Evolutionary conservation across 2,113 vertebrate species (phyloP), one percentile per base, ranked within the genome.

Genomic region (Archilochus colubris): DNA sequence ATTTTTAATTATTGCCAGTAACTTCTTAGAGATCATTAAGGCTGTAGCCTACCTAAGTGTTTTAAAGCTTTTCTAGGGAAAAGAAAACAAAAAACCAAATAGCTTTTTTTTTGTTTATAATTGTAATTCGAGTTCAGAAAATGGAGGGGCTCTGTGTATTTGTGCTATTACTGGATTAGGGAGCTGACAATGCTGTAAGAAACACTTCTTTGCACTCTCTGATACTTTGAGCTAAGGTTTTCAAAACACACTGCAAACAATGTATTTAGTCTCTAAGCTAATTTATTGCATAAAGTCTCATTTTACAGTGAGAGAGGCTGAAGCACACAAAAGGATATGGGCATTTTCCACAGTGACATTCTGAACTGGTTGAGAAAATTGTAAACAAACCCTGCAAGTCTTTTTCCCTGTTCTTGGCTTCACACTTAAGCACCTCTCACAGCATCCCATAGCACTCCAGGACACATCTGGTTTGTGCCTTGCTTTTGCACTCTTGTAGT

Each of bases 1-100:
- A 63, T 83, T 89, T 78, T 67, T 91, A 91, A 95, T 95, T 96
- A 86, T 51, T 58, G 54, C 33, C 62, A 91, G 72, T 78, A 83
- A 95, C 69, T 63, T 89, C 76, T 89, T 75, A 54, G 38, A 81
- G 31, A 70, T 75, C 44, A n/a, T 72, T 89, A 86, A 76, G 31
- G 83, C 51, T 87, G 48, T 64, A 72, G 59, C 63, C 64, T 69
- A 89, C 44, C 27, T 81, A 68, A 86, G 78, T 74, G 36, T 48
- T 89, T 81, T 75, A 46, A 38, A 76, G 10, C 38, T 89, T 68
- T 55, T 38, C 33, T 54, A 40, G 48, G n/a, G 31, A 72, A 88
- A 88, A 78, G 3, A 67, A 68, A 94, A 48, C 14, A 3, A 40
- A 53, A 74, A 33, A 3, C 0, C 4, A 38, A 51, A 18, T 19